These are phyloP conservation scores for Dione vanillae DNA, from an alignment of 2,888 invertebrate genomes.

Conservation along the genomic window DNA sequence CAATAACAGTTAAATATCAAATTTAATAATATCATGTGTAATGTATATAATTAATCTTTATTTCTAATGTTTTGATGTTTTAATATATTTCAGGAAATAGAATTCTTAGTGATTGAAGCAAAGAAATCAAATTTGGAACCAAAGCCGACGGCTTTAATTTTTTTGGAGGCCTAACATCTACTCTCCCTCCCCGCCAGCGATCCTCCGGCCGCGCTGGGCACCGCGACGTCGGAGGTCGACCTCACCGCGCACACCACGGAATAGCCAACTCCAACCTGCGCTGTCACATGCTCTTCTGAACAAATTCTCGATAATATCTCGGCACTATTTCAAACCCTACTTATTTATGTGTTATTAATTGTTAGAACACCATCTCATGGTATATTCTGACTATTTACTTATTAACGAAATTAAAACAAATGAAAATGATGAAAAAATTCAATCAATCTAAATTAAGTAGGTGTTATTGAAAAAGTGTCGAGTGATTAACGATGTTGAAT, in stretches of 20 bases:
- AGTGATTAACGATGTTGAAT: constrained; percentile 36
- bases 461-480: constrained; percentile 16
- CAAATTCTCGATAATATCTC: constrained; percentile 43
- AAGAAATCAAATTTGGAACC: constrained; percentile 96
- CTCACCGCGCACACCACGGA: constrained; percentile 85
- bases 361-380: neutral
- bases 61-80: too few relatives aligned
- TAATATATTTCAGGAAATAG: constrained; percentile 88
- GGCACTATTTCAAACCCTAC: constrained; percentile 7
- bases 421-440: neutral
- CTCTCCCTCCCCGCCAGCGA: constrained; percentile 93
- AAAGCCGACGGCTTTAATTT: constrained; percentile 95
- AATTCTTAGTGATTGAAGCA: constrained; percentile 96
- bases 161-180: constrained; percentile 96
- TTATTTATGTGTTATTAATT: constrained; percentile 1
- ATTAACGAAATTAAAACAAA: neutral
- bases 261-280: constrained; percentile 85
- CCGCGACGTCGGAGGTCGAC: constrained; percentile 84
- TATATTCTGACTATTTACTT: neutral
- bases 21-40: too few relatives aligned
- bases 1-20: too few relatives aligned
- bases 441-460: neutral
- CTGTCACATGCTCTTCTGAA: constrained; percentile 84
- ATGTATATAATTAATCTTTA: too few relatives aligned
- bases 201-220: constrained; percentile 88